Conservation (phyloP, 2,888 invertebrate genomes). For the Lacanobia wlatinum region DNA sequence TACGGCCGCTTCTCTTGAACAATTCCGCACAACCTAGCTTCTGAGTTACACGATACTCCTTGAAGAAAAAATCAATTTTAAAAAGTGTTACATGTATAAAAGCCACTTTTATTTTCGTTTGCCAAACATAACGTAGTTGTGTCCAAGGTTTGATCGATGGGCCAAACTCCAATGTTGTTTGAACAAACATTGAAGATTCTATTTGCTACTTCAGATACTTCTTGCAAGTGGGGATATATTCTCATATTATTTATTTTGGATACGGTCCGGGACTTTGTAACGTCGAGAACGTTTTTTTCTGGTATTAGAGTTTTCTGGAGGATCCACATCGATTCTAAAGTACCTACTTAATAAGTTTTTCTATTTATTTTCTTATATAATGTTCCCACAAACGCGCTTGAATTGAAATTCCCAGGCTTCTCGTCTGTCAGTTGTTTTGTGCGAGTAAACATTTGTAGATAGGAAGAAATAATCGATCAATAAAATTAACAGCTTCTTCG, state of each 20-base stretch:
- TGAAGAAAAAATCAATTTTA: not conserved
- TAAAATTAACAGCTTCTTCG: no score
- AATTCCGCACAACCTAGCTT: no score
- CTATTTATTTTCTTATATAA: not conserved
- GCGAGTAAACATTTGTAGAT: not conserved
- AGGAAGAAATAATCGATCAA: no score
- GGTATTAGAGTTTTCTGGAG: constrained; percentile 17
- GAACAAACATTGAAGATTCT: constrained; percentile 64
- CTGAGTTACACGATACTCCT: no score
- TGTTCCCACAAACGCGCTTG: no score
- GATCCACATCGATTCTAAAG: not conserved
- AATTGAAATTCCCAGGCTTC: not conserved
- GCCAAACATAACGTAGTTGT: constrained; percentile 44
- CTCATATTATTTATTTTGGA: constrained; percentile 54
- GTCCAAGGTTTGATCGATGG: constrained; percentile 66
- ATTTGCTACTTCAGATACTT: constrained; percentile 59
- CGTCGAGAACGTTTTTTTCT: constrained; percentile 33
- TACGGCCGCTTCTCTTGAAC: no score
- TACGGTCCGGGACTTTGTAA: constrained; percentile 11
- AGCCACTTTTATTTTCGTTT: constrained; percentile 27
- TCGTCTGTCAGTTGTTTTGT: not conserved
- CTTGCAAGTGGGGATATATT: constrained; percentile 48
- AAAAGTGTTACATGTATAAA: constrained; percentile 18
- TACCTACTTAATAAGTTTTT: not conserved
- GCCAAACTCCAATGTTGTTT: constrained; percentile 54